Conservation (phyloP, 1,140 invertebrate genomes). For the Helicoverpa zea region DNA sequence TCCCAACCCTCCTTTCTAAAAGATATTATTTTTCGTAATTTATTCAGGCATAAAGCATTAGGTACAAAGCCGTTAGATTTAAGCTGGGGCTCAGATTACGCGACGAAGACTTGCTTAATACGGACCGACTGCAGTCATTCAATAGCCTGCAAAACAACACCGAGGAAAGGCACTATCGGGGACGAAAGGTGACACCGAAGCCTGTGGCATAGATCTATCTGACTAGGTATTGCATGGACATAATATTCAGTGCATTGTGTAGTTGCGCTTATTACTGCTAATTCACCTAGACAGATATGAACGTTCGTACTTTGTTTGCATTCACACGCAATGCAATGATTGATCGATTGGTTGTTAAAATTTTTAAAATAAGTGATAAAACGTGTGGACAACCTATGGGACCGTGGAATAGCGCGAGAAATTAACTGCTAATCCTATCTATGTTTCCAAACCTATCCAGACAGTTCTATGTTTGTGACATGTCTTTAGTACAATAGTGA, state of each 20-base stretch:
- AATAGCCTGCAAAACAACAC: constrained; percentile 83
- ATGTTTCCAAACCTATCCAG: too few relatives aligned
- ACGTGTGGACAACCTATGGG: too few relatives aligned
- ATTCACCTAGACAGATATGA: neutral
- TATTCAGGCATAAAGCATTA: constrained; percentile 75
- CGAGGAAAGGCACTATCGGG: constrained; percentile 80
- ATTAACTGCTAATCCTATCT: too few relatives aligned
- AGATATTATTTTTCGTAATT: constrained; percentile 66
- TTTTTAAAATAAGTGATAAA: too few relatives aligned
- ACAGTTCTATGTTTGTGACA: too few relatives aligned
- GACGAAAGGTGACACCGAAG: constrained; percentile 80
- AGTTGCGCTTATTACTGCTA: neutral
- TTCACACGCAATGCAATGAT: neutral
- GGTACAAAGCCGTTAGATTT: constrained; percentile 77
- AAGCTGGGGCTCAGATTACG: constrained; percentile 78
- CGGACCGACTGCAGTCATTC: constrained; percentile 77
- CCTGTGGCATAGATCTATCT: constrained; percentile 74
- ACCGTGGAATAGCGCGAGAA: too few relatives aligned
- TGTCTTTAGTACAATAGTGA: too few relatives aligned
- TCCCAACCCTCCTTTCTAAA: constrained; percentile 36
- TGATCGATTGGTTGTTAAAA: too few relatives aligned
- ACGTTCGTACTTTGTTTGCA: neutral
- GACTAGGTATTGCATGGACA: constrained; percentile 59
- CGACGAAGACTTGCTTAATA: constrained; percentile 82
- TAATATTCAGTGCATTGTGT: constrained; percentile 29